Evolutionary conservation across 2,113 vertebrate species (phyloP), one percentile per base, ranked within the genome.

Genomic region (Prunella himalayana): DNA sequence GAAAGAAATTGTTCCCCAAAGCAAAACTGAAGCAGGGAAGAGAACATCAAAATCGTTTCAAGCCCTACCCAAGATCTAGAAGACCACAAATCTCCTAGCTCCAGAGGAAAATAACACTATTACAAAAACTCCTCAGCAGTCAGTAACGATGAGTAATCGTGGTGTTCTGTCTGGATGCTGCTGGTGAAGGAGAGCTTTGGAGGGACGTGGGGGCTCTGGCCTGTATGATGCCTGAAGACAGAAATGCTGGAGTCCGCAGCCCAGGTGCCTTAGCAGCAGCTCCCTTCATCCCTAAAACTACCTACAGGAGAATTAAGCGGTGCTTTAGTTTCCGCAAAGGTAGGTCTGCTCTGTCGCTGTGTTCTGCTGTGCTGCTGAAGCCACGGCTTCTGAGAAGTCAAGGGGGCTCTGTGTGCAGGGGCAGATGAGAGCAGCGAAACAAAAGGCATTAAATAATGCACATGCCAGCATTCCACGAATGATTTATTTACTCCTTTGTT

Each of bases 281-380:
- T 80, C 97, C 97, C 90, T 98, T 98, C 88, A 97, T 99, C 77
- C 98, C 98, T 50, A 98, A 98, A 97, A 97, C 97, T 61, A 98
- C 99, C 76, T 98, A 99, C 70, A 97, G 97, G 97, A 99, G 98
- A 98, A 98, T 99, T 90, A 98, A 97, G 83, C 97, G 98, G 37
- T 99, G 98, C 71, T 95, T 99, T 95, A 98, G 97, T 96, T 98
- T 98, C 96, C 98, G 98, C 84, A 98, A 98, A 97, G 99, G 99
- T 99, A 98, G 98, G 99, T 99, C 70, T 47, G 14, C 14, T 75
- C 69, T 91, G 31, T 89, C 1, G 0, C 71, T 64, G n/a, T 61
- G 92, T 75, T 94, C 60, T 86, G 89, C 73, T 82, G 82, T 88
- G 71, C 81, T 90, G 28, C 9, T 21, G 69, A 90, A 88, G 75